Conservation (phyloP, 2,113 vertebrate species). For the Zeus faber region DNA sequence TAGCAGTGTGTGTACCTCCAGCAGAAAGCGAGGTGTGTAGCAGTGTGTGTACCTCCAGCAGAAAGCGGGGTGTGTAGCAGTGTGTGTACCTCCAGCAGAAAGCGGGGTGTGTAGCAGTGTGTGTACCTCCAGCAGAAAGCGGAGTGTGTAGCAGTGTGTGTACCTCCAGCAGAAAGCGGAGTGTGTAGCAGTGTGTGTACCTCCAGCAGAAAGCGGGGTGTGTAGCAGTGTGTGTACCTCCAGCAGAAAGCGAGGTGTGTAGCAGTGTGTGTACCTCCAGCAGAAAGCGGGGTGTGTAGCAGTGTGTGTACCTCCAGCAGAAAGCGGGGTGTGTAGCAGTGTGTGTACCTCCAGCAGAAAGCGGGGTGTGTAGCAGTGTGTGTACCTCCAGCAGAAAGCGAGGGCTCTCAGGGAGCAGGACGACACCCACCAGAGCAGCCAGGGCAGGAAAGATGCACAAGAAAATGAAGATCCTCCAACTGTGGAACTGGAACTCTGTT, state of each 20-base stretch:
- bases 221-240: conserved; percentile 75
- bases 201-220: conserved; percentile 94
- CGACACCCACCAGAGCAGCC: conserved; percentile 82
- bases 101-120: conserved; percentile 73
- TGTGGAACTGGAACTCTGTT: conserved; percentile 90
- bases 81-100: conserved; percentile 87
- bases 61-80: conserved; percentile 79
- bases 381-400: conserved; percentile 93
- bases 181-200: conserved; percentile 68
- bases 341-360: not conserved
- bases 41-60: conserved; percentile 83
- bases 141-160: conserved; percentile 58
- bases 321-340: too few relatives aligned
- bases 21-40: conserved; percentile 84
- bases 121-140: conserved; percentile 92
- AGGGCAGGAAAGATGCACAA: conserved; percentile 88
- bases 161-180: conserved; percentile 94
- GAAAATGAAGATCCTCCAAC: conserved; percentile 93
- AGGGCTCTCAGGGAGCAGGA: conserved; percentile 97
- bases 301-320: conserved; percentile 85
- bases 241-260: conserved; percentile 87
- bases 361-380: not conserved
- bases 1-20: conserved; percentile 79
- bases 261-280: conserved; percentile 80
- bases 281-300: conserved; percentile 83